phyloP scores from a whole-genome alignment of 2,888 invertebrate genomes.

The Barypeithes pellucidus region DNA sequence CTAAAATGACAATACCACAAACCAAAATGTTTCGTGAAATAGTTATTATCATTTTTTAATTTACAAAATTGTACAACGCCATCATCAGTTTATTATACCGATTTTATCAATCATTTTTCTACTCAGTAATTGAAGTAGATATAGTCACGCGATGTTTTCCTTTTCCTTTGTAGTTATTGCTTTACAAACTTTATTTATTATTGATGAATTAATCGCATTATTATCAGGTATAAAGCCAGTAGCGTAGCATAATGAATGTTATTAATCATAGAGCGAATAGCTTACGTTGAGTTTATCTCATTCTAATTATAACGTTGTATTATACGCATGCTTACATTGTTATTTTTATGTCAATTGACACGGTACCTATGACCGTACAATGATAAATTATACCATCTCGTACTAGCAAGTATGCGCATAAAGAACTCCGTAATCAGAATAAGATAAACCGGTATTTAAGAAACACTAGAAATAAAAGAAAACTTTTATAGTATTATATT shows the following conservation, averaged over 20 bases:
- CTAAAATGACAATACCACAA: neutral
- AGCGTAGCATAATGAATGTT: neutral
- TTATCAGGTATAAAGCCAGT: slow-evolving; percentile 3
- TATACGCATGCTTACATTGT: too few species aligned
- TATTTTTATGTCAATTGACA: too few species aligned
- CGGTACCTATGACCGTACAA: too few species aligned
- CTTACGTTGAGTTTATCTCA: too few species aligned
- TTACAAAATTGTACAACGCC: slow-evolving; percentile 27
- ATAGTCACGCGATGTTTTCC: slow-evolving; percentile 36
- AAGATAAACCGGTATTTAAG: too few species aligned
- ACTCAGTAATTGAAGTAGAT: slow-evolving; percentile 38
- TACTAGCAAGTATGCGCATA: too few species aligned
- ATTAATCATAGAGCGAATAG: too few species aligned
- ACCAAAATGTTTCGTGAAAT: neutral
- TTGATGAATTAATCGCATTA: slow-evolving; percentile 42
- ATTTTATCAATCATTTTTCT: slow-evolving; percentile 39
- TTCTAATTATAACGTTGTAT: too few species aligned
- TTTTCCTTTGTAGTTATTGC: slow-evolving; percentile 24
- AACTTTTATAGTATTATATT: too few species aligned
- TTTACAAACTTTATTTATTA: slow-evolving; percentile 35
- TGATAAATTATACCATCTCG: too few species aligned
- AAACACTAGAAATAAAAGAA: too few species aligned
- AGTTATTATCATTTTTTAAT: slow-evolving; percentile 11
- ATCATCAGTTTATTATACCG: slow-evolving; percentile 26
- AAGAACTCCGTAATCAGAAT: too few species aligned